phyloP scores from a whole-genome alignment of 1,140 invertebrate species.

The Hydropsyche tenuis region DNA sequence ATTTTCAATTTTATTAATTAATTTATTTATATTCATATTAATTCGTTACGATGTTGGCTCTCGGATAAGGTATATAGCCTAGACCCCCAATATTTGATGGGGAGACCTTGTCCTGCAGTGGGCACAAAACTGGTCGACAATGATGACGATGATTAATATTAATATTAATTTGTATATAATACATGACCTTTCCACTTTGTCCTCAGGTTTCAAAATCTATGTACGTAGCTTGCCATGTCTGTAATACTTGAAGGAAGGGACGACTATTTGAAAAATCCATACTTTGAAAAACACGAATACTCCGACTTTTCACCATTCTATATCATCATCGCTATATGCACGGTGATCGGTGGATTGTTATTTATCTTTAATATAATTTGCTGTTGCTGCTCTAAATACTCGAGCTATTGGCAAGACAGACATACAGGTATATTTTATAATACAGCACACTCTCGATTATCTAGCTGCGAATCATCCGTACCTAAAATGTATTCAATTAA shows the following conservation, averaged over 20 bases:
- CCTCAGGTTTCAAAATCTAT: constrained; percentile 4
- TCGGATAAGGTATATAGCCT: too few relatives aligned
- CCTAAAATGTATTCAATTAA: too few relatives aligned
- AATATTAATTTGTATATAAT: too few relatives aligned
- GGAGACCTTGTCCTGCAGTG: too few relatives aligned
- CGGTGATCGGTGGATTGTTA: constrained; percentile 71
- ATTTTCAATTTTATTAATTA: too few relatives aligned
- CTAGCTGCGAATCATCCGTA: too few relatives aligned
- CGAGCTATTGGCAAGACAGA: constrained; percentile 80
- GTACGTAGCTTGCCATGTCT: constrained; percentile 58
- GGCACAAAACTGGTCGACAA: too few relatives aligned
- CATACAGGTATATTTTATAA: constrained; percentile 70
- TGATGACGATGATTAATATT: too few relatives aligned
- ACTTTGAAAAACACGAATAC: constrained; percentile 67
- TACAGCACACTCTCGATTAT: too few relatives aligned
- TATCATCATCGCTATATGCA: constrained; percentile 77
- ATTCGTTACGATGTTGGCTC: too few relatives aligned
- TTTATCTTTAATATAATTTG: constrained; percentile 78
- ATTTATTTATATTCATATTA: too few relatives aligned
- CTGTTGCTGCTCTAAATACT: constrained; percentile 77
- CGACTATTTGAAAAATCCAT: constrained; percentile 72
- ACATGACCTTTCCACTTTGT: constrained; percentile 8
- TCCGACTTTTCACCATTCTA: constrained; percentile 78
- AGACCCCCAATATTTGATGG: too few relatives aligned
- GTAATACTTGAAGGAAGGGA: constrained; percentile 71